Evolutionary conservation across 2,888 invertebrate species (phyloP), one percentile per base, ranked within the genome.

Genomic region (Oxytorus armatus): DNA sequence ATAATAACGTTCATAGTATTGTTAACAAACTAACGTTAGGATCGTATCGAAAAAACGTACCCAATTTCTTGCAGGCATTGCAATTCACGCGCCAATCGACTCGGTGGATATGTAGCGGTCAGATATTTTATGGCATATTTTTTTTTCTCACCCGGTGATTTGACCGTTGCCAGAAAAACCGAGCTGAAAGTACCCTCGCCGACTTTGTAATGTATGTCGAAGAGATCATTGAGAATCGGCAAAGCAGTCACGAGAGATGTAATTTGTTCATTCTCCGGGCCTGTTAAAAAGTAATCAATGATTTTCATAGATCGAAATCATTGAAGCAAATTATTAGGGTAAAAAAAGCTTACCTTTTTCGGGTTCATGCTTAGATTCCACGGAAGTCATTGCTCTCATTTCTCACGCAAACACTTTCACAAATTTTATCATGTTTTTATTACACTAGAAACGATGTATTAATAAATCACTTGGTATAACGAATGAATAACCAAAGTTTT

Each of bases 111-210:
- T 1, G 97, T 97, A 3, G 97, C 97, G 84, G 97, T 95, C 61
- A 98, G 94, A 92, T 97, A 96, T 90, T 98, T 98, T 75, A 98
- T 94, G 1, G 98, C 98, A 92, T 95, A 97, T 83, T 94, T 93
- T 61, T 93, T 93, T 69, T 92, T 89, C 4, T 90, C 83, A 0
- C 92, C 90, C 0, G 92, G 91, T 81, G 92, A 83, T 89, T 94
- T 94, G 68, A 96, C 91, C 1, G 95, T 95, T 0, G 96, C 97
- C 86, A 97, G 92, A 87, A 96, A 96, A 23, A 98, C 98, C 0
- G 96, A 96, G 90, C 97, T 97, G 89, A 98, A 98, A 1, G 97
- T 97, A 16, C 97, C 97, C 92, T 96, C 95, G 0, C 96, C 96
- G 85, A 96, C 95, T 87, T 96, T 95, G 44, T 93, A 93, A 89